These are phyloP conservation scores for Tiaroga cobitis DNA, from an alignment of 2,797 vertebrate species.

Conservation along the genomic window DNA sequence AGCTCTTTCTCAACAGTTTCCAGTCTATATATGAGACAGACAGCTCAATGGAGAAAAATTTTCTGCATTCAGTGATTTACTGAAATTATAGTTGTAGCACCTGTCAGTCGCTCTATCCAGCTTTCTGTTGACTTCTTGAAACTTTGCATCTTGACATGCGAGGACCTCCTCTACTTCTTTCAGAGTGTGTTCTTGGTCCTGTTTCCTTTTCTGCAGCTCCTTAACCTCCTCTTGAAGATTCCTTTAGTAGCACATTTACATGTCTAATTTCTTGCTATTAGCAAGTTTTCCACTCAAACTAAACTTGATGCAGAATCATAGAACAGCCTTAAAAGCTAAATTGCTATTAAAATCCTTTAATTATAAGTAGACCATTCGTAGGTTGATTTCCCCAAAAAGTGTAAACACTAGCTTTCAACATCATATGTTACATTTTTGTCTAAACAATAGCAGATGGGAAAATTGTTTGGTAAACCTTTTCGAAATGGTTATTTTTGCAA, in stretches of 20 bases:
- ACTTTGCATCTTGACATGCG: constrained; percentile 75
- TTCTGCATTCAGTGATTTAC: neutral
- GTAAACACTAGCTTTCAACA: neutral
- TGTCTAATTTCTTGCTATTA: too few relatives aligned
- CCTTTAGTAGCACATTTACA: constrained; percentile 62
- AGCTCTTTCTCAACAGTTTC: constrained; percentile 78
- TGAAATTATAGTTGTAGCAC: constrained; percentile 58
- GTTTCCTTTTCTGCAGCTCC: constrained; percentile 74
- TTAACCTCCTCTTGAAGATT: constrained; percentile 74
- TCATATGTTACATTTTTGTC: neutral
- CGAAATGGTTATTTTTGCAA: neutral
- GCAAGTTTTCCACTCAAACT: neutral
- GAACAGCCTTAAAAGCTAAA: neutral
- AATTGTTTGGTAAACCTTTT: neutral
- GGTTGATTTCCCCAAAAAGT: neutral
- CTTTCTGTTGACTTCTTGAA: constrained; percentile 77
- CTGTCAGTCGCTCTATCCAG: constrained; percentile 74
- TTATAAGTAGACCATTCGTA: neutral
- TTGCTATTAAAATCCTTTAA: neutral
- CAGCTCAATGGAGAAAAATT: neutral
- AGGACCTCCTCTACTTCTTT: constrained; percentile 77
- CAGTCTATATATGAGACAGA: constrained; percentile 66
- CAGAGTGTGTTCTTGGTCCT: constrained; percentile 75
- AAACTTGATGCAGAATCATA: neutral
- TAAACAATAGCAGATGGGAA: neutral